Evolutionary conservation across 1,140 invertebrate species (phyloP).

Genomic region (Sitophilus oryzae): DNA sequence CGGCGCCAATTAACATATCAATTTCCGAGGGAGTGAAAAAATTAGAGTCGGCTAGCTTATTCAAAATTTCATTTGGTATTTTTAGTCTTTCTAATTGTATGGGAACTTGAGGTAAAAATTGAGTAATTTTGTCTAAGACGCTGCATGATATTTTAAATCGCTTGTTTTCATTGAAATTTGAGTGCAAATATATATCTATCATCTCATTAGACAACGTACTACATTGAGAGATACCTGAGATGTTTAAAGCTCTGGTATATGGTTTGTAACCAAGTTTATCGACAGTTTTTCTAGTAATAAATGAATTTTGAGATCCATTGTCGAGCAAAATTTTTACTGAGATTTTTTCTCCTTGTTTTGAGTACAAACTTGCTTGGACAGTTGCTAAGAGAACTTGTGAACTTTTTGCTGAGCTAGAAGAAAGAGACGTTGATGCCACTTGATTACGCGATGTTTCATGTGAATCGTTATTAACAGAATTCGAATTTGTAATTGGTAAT

Average conservation of each 20-base stretch:
- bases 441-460: too few species aligned
- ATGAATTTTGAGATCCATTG: not conserved
- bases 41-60: not conserved
- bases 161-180: not conserved
- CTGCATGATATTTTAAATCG: not conserved
- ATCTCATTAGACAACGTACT: too few species aligned
- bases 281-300: not conserved
- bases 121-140: not conserved
- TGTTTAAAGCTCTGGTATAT: not conserved
- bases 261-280: not conserved
- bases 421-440: too few species aligned
- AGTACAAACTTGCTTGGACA: not conserved
- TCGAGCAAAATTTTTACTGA: not conserved
- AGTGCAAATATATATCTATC: not conserved
- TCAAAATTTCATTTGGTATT: not conserved
- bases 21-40: not conserved
- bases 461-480: too few species aligned
- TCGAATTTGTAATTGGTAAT: too few species aligned
- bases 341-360: not conserved
- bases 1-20: not conserved
- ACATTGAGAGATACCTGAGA: not conserved
- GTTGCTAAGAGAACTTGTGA: not conserved
- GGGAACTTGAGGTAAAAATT: not conserved
- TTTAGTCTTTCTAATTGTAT: not conserved
- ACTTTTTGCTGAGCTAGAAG: too few species aligned